Evolutionary conservation across 2,888 invertebrate species (phyloP), one percentile per base, ranked within the genome.

Genomic region (Thumatha senex): DNA sequence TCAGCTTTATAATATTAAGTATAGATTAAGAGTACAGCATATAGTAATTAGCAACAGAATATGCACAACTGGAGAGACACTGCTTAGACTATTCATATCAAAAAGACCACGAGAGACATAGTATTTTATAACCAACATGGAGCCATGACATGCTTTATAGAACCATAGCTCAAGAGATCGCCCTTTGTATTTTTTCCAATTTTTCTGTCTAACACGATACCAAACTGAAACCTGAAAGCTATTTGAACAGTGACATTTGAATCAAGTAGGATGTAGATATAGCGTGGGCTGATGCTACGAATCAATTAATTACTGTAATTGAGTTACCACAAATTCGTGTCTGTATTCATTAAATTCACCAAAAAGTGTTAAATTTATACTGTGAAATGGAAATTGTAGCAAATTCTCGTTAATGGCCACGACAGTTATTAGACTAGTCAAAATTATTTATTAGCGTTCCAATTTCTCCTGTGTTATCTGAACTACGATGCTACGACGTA

Each of bases 371-470:
- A 38, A 18, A 11, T 44, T 40, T 31, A 40, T 12, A 40, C 14
- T 46, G 30, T n/a, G 18, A 43, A 43, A 11, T 9, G 18, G 50
- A 47, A 48, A 24, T 48, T 29, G 46, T 51, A 51, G 14, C 13
- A 18, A 49, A 52, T 40, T 43, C 40, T 31, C 29, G 35, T 11
- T 46, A 55, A 55, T 58, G 55, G 38, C 54, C 38, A 48, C 39
- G 46, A 53, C 41, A 56, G 42, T 51, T 41, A 63, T 74, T 68
- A 72, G 58, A 66, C 63, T 66, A 62, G 64, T 52, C 54, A 61
- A 64, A 70, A 75, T 73, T 70, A 75, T 75, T 75, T 70, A 75
- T 67, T 58, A 51, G 50, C 46, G 66, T 59, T 52, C 64, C 62
- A 58, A 63, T 62, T 58, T 51, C 46, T 43, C 51, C 51, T 54